phyloP scores from a whole-genome alignment of 1,140 invertebrate species.

The Dysdera silvatica region DNA sequence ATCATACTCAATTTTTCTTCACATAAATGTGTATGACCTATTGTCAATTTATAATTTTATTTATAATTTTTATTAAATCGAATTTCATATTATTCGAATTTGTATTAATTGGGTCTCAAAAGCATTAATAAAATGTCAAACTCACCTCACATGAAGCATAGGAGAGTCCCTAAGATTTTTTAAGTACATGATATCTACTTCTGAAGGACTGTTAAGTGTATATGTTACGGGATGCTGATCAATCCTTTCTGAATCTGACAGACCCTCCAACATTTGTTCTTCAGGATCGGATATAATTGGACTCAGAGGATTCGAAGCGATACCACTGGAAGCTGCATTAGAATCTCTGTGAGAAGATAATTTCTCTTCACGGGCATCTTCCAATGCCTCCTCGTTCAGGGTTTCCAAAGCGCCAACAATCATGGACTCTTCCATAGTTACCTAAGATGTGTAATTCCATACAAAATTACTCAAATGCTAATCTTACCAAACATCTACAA shows the following conservation, averaged over 20 bases:
- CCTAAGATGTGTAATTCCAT: too few relatives aligned
- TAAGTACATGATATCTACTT: constrained; percentile 23
- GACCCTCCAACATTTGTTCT: constrained; percentile 8
- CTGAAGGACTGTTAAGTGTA: constrained; percentile 14
- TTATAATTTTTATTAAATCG: not conserved
- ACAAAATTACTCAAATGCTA: too few relatives aligned
- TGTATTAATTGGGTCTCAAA: not conserved
- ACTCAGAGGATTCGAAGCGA: constrained; percentile 23
- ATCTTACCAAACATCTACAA: too few relatives aligned
- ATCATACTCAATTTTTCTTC: not conserved
- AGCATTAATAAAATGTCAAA: not conserved
- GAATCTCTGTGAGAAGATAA: not conserved
- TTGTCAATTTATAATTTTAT: not conserved
- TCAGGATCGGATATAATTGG: constrained; percentile 27
- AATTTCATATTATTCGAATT: not conserved
- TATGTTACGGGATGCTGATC: not conserved
- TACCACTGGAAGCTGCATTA: not conserved
- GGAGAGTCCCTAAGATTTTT: constrained; percentile 15
- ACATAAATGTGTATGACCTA: not conserved
- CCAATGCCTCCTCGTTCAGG: constrained; percentile 80
- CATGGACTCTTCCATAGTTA: constrained; percentile 87
- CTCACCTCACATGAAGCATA: constrained; percentile 16
- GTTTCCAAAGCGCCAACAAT: constrained; percentile 85
- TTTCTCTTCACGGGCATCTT: constrained; percentile 51
- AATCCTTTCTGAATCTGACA: not conserved